Evolutionary conservation across 2,888 invertebrate species (phyloP).

Genomic region (Lasioglossum marginatum): DNA sequence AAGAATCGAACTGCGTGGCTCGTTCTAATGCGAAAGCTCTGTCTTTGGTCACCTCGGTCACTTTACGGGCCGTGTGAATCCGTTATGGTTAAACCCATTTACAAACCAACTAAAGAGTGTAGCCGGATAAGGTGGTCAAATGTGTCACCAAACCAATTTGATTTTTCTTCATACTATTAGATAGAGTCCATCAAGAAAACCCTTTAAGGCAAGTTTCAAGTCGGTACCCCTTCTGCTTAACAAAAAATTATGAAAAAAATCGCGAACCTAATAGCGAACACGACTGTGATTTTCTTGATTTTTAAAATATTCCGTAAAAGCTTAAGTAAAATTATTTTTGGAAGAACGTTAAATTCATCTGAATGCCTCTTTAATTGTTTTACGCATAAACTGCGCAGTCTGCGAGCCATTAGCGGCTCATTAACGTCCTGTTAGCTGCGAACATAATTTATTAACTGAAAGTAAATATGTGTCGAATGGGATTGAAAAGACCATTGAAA

Average conservation of each 20-base stretch:
- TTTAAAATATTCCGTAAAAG: too few relatives aligned
- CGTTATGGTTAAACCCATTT: background rate
- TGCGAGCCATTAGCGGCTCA: background rate
- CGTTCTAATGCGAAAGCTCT: background rate
- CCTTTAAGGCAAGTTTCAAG: too few relatives aligned
- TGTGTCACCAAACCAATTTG: too few relatives aligned
- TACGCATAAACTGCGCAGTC: background rate
- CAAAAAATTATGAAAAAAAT: background rate
- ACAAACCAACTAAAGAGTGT: too few relatives aligned
- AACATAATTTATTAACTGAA: slow-evolving; percentile 8
- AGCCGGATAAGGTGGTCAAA: too few relatives aligned
- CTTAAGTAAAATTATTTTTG: background rate
- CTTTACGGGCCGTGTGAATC: background rate
- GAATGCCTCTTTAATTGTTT: background rate
- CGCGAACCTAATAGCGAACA: too few relatives aligned
- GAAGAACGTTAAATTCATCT: background rate
- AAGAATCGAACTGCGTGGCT: background rate
- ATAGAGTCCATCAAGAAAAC: too few relatives aligned
- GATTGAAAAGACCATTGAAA: background rate
- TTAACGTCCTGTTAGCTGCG: background rate
- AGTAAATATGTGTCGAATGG: background rate
- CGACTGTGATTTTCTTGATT: background rate
- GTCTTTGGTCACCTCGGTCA: background rate
- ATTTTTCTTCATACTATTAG: too few relatives aligned
- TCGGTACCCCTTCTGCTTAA: background rate